phyloP scores from a whole-genome alignment of 2,797 vertebrate species.

The Pempheris klunzingeri region DNA sequence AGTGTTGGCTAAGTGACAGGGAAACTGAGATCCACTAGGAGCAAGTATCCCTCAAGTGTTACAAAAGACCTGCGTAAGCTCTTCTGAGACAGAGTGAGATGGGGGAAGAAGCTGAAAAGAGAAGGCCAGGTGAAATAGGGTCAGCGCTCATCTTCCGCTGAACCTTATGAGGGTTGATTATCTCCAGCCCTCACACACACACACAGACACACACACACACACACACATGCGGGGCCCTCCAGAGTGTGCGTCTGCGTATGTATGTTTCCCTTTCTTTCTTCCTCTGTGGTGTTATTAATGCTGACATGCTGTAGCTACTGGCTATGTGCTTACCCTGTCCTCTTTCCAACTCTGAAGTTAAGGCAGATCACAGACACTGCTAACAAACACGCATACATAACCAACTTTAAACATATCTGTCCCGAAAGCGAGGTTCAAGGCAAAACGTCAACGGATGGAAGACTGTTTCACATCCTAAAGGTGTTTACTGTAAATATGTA shows the following conservation, averaged over 20 bases:
- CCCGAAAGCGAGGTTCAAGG: slow-evolving; percentile 58
- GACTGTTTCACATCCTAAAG: slow-evolving; percentile 37
- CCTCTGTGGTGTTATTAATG: slow-evolving; percentile 62
- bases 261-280: slow-evolving; percentile 47
- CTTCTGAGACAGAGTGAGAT: slow-evolving; percentile 55
- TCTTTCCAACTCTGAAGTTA: slow-evolving; percentile 62
- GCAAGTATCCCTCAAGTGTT: slow-evolving; percentile 73
- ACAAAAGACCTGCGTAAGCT: slow-evolving; percentile 76
- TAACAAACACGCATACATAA: slow-evolving; percentile 62
- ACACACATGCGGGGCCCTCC: slow-evolving; percentile 35
- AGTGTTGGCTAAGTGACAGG: slow-evolving; percentile 76
- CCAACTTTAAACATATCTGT: slow-evolving; percentile 63
- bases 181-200: slow-evolving; percentile 42
- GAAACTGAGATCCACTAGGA: slow-evolving; percentile 58
- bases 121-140: slow-evolving; percentile 75
- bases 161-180: slow-evolving; percentile 77
- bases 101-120: slow-evolving; percentile 21
- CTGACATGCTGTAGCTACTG: slow-evolving; percentile 73
- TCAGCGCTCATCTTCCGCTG: slow-evolving; percentile 65
- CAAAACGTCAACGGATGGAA: slow-evolving; percentile 37
- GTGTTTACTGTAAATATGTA: slow-evolving; percentile 63
- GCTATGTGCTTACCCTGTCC: slow-evolving; percentile 74
- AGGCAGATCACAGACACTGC: slow-evolving; percentile 67
- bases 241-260: slow-evolving; percentile 42
- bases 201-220: slow-evolving; percentile 14